Conservation (phyloP, 2,888 invertebrate species). For the Saturnia pavonia region DNA sequence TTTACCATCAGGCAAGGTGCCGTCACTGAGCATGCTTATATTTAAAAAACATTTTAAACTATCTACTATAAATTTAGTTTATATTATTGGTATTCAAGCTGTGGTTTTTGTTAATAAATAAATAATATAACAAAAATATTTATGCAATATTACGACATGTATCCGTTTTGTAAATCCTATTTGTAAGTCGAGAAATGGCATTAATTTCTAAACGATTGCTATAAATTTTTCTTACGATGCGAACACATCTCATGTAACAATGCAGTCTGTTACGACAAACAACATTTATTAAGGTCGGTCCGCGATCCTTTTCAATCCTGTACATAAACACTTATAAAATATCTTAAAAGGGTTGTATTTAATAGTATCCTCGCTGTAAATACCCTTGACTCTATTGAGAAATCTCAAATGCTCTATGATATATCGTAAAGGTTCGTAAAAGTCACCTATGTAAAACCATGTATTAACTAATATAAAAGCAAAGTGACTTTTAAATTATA, state of each 20-base stretch:
- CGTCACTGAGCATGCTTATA: no score
- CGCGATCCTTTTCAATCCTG: constrained; percentile 48
- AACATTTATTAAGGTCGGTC: constrained; percentile 63
- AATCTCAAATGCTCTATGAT: constrained; percentile 23
- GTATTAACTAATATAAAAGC: no score
- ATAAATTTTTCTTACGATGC: constrained; percentile 59
- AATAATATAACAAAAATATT: not conserved
- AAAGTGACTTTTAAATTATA: no score
- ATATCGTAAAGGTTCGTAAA: not conserved
- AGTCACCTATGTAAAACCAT: no score
- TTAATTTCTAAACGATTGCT: constrained; percentile 40
- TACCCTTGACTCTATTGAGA: constrained; percentile 62
- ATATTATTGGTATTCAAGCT: no score
- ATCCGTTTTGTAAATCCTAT: constrained; percentile 36
- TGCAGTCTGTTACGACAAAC: constrained; percentile 65
- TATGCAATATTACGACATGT: constrained; percentile 18
- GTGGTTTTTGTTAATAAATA: no score
- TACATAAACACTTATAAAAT: constrained; percentile 79
- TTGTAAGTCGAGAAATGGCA: constrained; percentile 41
- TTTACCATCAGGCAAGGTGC: constrained; percentile 7
- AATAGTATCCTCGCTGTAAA: constrained; percentile 68
- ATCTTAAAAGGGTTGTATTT: constrained; percentile 74
- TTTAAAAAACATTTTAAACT: no score
- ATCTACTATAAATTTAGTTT: no score
- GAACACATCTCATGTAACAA: constrained; percentile 61